Evolutionary conservation across 2,888 invertebrate species (phyloP), one percentile per base, ranked within the genome.

Genomic region (Adela reaumurella): DNA sequence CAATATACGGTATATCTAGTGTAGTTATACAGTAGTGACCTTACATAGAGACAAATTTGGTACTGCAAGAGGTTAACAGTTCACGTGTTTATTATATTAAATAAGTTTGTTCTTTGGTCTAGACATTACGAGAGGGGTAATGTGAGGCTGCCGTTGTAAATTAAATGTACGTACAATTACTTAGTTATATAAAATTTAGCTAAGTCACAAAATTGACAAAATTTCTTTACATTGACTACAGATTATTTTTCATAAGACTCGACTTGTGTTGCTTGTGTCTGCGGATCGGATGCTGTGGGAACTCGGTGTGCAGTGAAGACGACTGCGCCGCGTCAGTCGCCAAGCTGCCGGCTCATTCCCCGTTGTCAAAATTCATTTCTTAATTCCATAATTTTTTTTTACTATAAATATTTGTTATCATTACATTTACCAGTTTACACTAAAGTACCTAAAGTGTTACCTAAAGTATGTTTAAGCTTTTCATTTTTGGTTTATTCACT

Each of bases 401-500:
- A 65, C 62, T 66, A 68, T 67, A 70, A 68, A 35, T 35, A 35
- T 73, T 74, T 67, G 74, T 73, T 67, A 28, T 16, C 67, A 71
- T 74, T 74, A 74, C 67, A 68, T 72, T n/a, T 73, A 77, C 77
- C 78, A 69, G 68, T 74, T 68, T 77, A 77, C 74, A 63, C 71
- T n/a, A n/a, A n/a, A n/a, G n/a, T n/a, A 62, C 71, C 77, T 76
- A 76, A n/a, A n/a, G n/a, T n/a, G 65, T 64, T 71, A 73, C 67
- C 66, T 77, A 77, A 66, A 68, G 74, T 72, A 76, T 35, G 67
- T 69, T 73, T 73, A 73, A 73, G 64, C 65, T 70, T 35, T 71
- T 69, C 65, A 70, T 78, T 73, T 80, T 79, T 79, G 79, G 78
- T 80, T 79, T 79, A 76, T 77, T 78, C 24, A 77, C 78, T 77